Conservation (phyloP, 1,140 invertebrate species). For the fruit fly (Drosophila melanogaster) region Release_6_plus_ISO1_MT NT_033777.3:17370001-17370500, state of each 20-base stretch:
- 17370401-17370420: neutral
- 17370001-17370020: no score
- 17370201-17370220: neutral
- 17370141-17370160: neutral
- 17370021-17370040: no score
- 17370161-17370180: no score
- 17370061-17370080: no score
- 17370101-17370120: no score
- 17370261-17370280: neutral
- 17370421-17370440: conserved; percentile 10
- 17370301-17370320: neutral
- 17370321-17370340: neutral
- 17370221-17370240: neutral
- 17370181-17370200: no score
- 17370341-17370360: neutral
- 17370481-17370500: conserved; percentile 12
- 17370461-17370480: conserved; percentile 13
- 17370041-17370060: no score
- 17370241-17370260: neutral
- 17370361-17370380: neutral
- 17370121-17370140: neutral
- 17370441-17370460: conserved; percentile 1
- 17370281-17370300: neutral
- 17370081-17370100: neutral
- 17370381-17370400: neutral